These are phyloP conservation scores for Ruditapes philippinarum DNA, from an alignment of 1,140 invertebrate genomes.

Conservation along the genomic window DNA sequence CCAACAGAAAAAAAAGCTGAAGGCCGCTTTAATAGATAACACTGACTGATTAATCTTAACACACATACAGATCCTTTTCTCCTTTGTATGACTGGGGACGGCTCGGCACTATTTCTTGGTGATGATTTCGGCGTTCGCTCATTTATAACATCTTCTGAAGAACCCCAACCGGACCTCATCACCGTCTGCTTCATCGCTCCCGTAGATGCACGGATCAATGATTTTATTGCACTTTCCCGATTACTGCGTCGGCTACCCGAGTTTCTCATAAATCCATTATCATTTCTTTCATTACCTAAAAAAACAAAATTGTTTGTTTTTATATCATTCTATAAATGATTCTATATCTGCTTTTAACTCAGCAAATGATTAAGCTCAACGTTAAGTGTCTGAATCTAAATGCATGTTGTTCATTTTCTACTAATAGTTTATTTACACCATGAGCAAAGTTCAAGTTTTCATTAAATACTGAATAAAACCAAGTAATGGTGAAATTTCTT, in stretches of 20 bases:
- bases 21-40: too few species aligned
- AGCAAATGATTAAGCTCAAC: too few species aligned
- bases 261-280: constrained; percentile 43
- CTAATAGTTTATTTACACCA: too few species aligned
- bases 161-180: constrained; percentile 34
- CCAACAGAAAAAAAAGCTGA: too few species aligned
- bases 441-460: too few species aligned
- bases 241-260: constrained; percentile 55
- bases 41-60: background rate
- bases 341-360: too few species aligned
- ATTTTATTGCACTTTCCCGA: constrained; percentile 52
- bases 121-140: constrained; percentile 22
- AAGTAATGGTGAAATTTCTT: too few species aligned
- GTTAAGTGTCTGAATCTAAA: too few species aligned
- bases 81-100: constrained; percentile 48
- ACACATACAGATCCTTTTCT: constrained; percentile 51
- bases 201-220: constrained; percentile 51
- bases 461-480: too few species aligned
- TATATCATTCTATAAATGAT: too few species aligned
- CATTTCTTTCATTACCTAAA: constrained; percentile 16
- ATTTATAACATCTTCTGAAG: constrained; percentile 36
- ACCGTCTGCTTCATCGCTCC: constrained; percentile 52
- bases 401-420: too few species aligned
- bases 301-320: too few species aligned
- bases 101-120: constrained; percentile 58